Base-by-base conservation (phyloP, 2,113 vertebrate species). In the Ochotona princeps region DNA sequence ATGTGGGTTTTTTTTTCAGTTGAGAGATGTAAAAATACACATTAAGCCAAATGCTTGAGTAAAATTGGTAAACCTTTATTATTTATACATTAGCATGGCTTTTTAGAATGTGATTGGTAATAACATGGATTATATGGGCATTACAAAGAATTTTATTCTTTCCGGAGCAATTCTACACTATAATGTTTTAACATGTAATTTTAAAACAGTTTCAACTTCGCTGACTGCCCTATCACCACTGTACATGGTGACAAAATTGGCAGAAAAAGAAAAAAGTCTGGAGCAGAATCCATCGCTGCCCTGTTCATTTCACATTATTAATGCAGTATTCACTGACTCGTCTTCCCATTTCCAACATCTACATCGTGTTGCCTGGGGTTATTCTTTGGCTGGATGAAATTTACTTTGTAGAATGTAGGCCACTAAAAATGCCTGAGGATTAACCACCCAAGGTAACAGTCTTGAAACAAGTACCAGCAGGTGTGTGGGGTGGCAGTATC, bases 31-130 rank as follows among this genome's bases (percentile, higher is more conserved):
- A 69, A 92, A 96, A 93, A 12, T 5, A 21, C 69, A 49, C 74
- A 74, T 74, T 90, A 82, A 95, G 44, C 21, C 21, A 92, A 96
- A 88, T 61, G 49, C 70, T 82, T 81, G 63, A 94, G 57, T 47
- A 79, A 90, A 84, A 88, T 30, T 28, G 74, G 69, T 63, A 74
- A 90, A 49, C 25, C 38, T 25, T 82, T 69, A 72, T 88, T 76
- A 96, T 88, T 90, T 92, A 87, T 84, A 65, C 93, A 80, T 80
- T 28, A 92, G 35, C 57, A 57, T 44, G 38, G 26, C 7, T 44
- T 89, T 70, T 73, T 17, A 84, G 32, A 84, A 73, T 18, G 13
- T 49, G 76, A 26, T 57, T 57, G 25, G 18, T 28, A 63, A 14
- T 82, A 74, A 23, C 18, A 51, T 86, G 47, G 79, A 86, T 79